Evolutionary conservation across 2,888 invertebrate genomes (phyloP).

Genomic region (Ennomos quercinarius): DNA sequence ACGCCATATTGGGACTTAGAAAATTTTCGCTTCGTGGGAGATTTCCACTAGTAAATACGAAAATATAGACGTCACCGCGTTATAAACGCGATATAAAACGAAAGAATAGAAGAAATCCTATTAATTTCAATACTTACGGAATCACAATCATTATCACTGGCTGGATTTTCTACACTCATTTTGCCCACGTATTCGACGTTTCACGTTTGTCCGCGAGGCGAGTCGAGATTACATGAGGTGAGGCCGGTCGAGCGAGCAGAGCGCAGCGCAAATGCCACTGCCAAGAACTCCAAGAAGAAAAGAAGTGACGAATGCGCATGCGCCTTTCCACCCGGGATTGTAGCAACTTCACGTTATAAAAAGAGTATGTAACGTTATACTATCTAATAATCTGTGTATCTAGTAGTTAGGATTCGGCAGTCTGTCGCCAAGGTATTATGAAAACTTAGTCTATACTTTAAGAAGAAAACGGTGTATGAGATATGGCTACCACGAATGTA

Average conservation of each 20-base stretch:
- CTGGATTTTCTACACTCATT: conserved; percentile 89
- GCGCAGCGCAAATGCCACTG: conserved; percentile 82
- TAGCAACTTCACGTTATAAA: conserved; percentile 65
- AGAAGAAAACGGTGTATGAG: too few relatives aligned
- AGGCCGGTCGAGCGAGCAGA: conserved; percentile 56
- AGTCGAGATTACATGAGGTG: conserved; percentile 72
- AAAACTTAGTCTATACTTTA: too few relatives aligned
- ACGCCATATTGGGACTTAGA: conserved; percentile 96
- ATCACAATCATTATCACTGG: conserved; percentile 84
- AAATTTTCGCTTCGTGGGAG: conserved; percentile 81
- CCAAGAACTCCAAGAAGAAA: too few relatives aligned
- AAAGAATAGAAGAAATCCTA: conserved; percentile 43
- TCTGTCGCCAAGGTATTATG: too few relatives aligned
- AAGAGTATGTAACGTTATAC: too few relatives aligned
- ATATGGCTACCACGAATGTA: too few relatives aligned
- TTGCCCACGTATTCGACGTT: conserved; percentile 82
- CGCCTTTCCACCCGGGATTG: conserved; percentile 62
- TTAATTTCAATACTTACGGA: conserved; percentile 83
- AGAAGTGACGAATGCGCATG: conserved; percentile 86
- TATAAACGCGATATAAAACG: conserved; percentile 40
- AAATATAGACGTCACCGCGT: conserved; percentile 37
- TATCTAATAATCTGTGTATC: too few relatives aligned
- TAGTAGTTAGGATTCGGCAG: too few relatives aligned
- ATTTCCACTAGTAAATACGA: conserved; percentile 81
- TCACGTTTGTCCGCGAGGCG: conserved; percentile 59